These are phyloP conservation scores for Geococcyx californianus DNA, from an alignment of 2,113 vertebrate species.

Conservation along the genomic window DNA sequence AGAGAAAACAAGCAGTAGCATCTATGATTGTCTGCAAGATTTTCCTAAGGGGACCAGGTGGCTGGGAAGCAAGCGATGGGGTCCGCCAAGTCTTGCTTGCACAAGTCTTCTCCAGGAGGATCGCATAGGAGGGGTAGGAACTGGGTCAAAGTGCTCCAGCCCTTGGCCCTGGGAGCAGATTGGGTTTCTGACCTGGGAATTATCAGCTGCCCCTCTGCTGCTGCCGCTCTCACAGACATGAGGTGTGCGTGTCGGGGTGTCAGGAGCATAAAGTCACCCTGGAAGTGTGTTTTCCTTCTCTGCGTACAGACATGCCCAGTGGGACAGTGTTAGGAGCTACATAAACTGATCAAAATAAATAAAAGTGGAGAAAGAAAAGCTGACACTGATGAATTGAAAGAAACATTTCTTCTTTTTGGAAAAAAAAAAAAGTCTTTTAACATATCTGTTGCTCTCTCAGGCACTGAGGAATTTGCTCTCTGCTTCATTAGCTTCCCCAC, in stretches of 20 bases:
- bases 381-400: background rate
- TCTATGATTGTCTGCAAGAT: background rate
- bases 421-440: background rate
- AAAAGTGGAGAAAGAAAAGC: background rate
- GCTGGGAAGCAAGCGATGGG: accelerated
- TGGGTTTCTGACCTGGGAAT: background rate
- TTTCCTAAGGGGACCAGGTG: background rate
- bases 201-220: background rate
- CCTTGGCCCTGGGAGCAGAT: background rate
- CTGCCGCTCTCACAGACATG: accelerated
- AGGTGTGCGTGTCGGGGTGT: accelerated
- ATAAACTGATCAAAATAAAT: background rate
- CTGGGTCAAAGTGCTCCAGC: too few relatives aligned
- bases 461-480: background rate
- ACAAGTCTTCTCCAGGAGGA: background rate
- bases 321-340: background rate
- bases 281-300: background rate
- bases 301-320: background rate
- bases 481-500: background rate
- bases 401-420: background rate
- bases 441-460: background rate
- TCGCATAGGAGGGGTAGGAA: background rate
- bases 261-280: background rate
- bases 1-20: slow-evolving; percentile 12
- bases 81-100: background rate